Base-by-base conservation (phyloP, 2,113 vertebrate genomes). In the Etheostoma cragini region DNA sequence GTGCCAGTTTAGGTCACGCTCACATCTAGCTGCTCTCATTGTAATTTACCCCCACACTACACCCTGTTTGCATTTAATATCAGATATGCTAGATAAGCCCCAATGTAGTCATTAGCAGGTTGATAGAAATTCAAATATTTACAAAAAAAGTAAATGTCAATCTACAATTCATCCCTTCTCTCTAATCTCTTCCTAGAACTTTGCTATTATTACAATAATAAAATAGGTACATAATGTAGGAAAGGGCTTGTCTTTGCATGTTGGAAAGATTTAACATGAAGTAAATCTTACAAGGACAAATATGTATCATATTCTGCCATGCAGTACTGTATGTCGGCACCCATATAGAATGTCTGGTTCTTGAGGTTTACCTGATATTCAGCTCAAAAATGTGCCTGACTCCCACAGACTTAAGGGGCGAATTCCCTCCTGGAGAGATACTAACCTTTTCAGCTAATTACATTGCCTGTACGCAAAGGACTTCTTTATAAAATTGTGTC, bases 11-110 rank as follows among this genome's bases (percentile, higher is more conserved):
- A 80, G 88, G 81, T 77, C 84, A 61, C 22, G 76, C 68, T 91
- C 81, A 38, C 85, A 82, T 76, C 71, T 1, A 49, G 78, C 80
- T 15, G 82, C 80, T 73, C 65, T 76, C 75, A 71, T 82, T 77
- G 82, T 86, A 69, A 86, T 81, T 83, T 68, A 72, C 81, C 64
- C 22, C 26, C 72, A 57, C 78, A 49, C 80, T 49, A 64, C 75
- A 61, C 66, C 14, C 65, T 90, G 90, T 94, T 92, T 91, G 90
- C 72, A 0, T 84, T 91, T 88, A 71, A 86, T 91, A 88, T 86
- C 84, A 84, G 88, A 90, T 84, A 85, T 85, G 70, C 69, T 47
- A 72, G 88, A 90, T 92, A 86, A 92, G 80, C 90, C 63, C 42
- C 80, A 19, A 14, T 73, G 60, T 69, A 88, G 77, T 90, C 79